Base-by-base conservation (phyloP, 1,140 invertebrate species). In the Cylas formicarius region DNA sequence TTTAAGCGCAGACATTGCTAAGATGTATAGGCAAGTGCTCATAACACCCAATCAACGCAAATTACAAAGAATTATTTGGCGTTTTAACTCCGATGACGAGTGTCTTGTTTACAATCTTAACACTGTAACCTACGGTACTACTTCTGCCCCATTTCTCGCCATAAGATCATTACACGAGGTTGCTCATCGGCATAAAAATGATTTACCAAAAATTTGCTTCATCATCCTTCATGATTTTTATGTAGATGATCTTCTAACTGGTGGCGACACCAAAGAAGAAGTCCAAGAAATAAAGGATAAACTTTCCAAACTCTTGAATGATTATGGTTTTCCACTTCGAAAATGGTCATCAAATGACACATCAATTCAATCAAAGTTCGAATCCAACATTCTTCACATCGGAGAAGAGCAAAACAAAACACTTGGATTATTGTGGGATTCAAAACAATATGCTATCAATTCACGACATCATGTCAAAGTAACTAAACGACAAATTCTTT, bases 321-420 rank as follows among this genome's bases (percentile, higher is more conserved):
- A 28, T 21, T 32, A 11, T 1, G 31, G 41, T 16, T 65, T 72
- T 36, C 8, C 55, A 28, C 43, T 69, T 11, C 46, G 60, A 35
- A 69, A 70, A 59, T 71, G 67, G 65, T 38, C 33, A 6, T 58
- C 58, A 0, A 68, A 67, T n/a, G n/a, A n/a, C n/a, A n/a, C n/a
- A n/a, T n/a, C n/a, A n/a, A n/a, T n/a, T n/a, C n/a, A n/a, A n/a
- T n/a, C n/a, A 11, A 17, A 24, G 18, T 22, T 14, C n/a, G n/a
- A n/a, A n/a, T n/a, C n/a, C n/a, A n/a, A n/a, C n/a, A n/a, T n/a
- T n/a, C n/a, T n/a, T n/a, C n/a, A n/a, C n/a, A n/a, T n/a, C n/a
- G n/a, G n/a, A n/a, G n/a, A n/a, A n/a, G n/a, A n/a, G n/a, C n/a
- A n/a, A n/a, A n/a, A n/a, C n/a, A n/a, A n/a, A n/a, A n/a, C n/a